Evolutionary conservation across 2,113 vertebrate species (phyloP), one percentile per base, ranked within the genome.

Genomic region (Lampris incognitus): DNA sequence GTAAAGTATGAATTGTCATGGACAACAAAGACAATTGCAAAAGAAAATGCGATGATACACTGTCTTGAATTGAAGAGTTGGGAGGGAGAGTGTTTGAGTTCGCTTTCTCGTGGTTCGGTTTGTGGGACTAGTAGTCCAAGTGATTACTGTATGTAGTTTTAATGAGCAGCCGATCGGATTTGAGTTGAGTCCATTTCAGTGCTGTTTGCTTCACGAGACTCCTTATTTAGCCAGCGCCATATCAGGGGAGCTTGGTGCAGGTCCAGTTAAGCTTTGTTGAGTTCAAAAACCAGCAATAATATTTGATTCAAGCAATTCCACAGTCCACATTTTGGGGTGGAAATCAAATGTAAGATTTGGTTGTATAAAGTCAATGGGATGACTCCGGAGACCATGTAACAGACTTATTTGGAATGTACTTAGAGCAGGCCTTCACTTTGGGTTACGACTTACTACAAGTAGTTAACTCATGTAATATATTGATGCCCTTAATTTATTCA

Each of bases 401-500:
- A 61, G 55, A 65, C 60, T 85, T 85, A 82, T 67, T 84, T 70
- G 83, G 71, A 88, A 87, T 88, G 85, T 86, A 81, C 51, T 36
- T 36, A 50, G 70, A 54, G 39, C 66, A 80, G 41, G 67, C 68
- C 60, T 69, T 9, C 10, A 44, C 63, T 80, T 83, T 68, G 10
- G 9, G 51, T 76, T 79, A 40, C 55, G 69, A 76, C 59, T 69
- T 24, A 68, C 39, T 13, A 62, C n/a, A 70, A 56, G 42, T 10
- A 36, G 55, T 63, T 39, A 7, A 66, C 79, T 60, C 54, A 68
- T 83, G 70, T 87, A 86, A 83, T 76, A 86, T 90, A 85, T 74
- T 81, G 49, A 46, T 86, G 51, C 70, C 69, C 77, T 87, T 82
- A 57, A 88, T 80, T 84, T 87, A 87, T 91, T 90, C 87, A 69